Evolutionary conservation across 2,797 vertebrate genomes (phyloP).

Genomic region (Manis javanica): DNA sequence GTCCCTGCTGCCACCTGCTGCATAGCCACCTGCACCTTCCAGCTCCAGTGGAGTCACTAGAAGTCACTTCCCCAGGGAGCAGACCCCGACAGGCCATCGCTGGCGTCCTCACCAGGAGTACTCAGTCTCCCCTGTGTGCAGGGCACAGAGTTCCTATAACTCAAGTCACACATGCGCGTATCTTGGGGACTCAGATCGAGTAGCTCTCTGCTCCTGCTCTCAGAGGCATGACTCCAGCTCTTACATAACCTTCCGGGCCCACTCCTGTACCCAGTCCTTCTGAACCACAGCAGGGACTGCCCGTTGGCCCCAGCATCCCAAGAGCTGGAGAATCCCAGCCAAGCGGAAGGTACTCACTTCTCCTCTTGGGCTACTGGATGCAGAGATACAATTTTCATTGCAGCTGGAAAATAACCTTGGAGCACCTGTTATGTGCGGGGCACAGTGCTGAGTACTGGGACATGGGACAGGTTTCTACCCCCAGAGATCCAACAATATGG

Average conservation of each 20-base stretch:
- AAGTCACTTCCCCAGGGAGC: neutral
- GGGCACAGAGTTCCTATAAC: neutral
- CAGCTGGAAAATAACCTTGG: neutral
- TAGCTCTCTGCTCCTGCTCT: fast-evolving
- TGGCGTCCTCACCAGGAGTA: neutral
- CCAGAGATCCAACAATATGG: neutral
- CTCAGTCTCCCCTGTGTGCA: neutral
- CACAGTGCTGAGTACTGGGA: fast-evolving
- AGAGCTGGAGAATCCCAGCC: neutral
- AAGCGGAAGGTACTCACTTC: neutral
- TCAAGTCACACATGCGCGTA: neutral
- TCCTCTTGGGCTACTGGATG: neutral
- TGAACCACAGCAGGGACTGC: fast-evolving
- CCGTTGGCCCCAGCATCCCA: neutral
- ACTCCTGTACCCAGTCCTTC: neutral
- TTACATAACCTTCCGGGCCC: neutral
- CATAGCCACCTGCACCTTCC: neutral
- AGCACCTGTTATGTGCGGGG: neutral
- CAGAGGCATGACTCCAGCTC: neutral
- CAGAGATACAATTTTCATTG: neutral
- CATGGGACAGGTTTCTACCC: neutral
- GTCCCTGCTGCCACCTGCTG: neutral
- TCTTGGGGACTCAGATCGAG: neutral
- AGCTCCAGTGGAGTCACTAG: neutral
- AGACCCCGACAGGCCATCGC: neutral